Base-by-base conservation (phyloP, 1,140 invertebrate genomes). In the Euborellia annulipes region DNA sequence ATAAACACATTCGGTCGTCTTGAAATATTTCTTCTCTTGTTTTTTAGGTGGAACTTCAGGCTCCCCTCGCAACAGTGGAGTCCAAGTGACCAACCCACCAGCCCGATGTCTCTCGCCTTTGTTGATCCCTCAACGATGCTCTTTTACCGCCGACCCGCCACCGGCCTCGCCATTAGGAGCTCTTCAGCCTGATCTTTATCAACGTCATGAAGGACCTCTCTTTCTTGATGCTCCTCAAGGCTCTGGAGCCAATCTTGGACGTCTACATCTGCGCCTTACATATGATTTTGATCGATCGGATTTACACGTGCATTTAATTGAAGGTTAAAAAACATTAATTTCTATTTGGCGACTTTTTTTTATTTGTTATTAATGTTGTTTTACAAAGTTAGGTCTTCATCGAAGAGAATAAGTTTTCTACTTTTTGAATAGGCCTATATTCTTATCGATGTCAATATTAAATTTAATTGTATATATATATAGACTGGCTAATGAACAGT, bases 231-330 rank as follows among this genome's bases (percentile, higher is more conserved):
- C 73, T 22, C 68, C 71, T 22, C 46, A 20, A 32, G 45, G 59
- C 44, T 55, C 57, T 6, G 73, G 74, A 2, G 71, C 73, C 16
- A 73, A 74, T 40, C 67, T 87, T 7, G 86, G 86, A 19, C 68
- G 82, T 36, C 69, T 92, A 46, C 86, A 90, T 58, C 70, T 89
- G 50, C 68, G 83, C n/a, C 66, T 91, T 4, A 86, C 82, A 52
- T 92, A 90, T 54, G 86, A 92, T 62, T 88, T 89, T 56, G 79
- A 89, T 59, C 73, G 82, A 54, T 89, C 85, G 17, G 87, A 92
- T 62, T 66, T 92, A 36, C 76, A 85, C 47, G 81, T 90, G 18
- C 84, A 89, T 63, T 62, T 92, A 34, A 89, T 91, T 64, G 83
- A 86, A 79, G 82, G 82, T 85, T 59, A 32, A 23, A 40, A 6